Percentiles rank a stretch among this genome's conserved stretches.
phyloP scores from a whole-genome alignment of 2,888 invertebrate genomes.

The Conus canariensis region DNA sequence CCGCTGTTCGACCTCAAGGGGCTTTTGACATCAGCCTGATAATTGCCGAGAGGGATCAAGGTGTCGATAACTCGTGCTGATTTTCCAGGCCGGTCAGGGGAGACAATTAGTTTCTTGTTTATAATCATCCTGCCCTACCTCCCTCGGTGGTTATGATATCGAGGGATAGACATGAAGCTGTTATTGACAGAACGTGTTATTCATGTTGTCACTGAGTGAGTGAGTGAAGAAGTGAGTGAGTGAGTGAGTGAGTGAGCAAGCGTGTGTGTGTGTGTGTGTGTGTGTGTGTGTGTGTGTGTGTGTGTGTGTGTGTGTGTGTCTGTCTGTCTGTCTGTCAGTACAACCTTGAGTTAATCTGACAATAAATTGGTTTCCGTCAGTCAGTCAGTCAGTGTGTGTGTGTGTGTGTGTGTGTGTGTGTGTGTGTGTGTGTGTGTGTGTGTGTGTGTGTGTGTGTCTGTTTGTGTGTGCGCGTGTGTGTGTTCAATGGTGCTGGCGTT shows the following conservation, averaged over 20 bases:
- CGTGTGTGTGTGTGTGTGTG: neutral
- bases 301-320: neutral
- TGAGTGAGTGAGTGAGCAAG: too few species aligned
- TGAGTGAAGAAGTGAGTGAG: too few species aligned
- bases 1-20: neutral
- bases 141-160: too few species aligned
- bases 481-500: too few species aligned
- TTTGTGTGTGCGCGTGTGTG: neutral
- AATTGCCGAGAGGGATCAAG: neutral
- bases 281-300: neutral
- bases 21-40: neutral
- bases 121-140: too few species aligned
- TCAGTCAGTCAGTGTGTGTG: neutral
- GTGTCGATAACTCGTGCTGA: neutral
- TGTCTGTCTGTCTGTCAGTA: neutral
- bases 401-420: neutral
- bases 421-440: neutral
- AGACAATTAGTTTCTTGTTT: too few species aligned
- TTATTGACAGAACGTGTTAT: too few species aligned
- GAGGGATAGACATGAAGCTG: too few species aligned
- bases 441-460: neutral
- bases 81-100: too few species aligned
- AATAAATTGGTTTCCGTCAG: too few species aligned
- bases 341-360: too few species aligned
- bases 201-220: too few species aligned